Conservation (phyloP, 2,888 invertebrate species). For the Entomobrya multifasciata region DNA sequence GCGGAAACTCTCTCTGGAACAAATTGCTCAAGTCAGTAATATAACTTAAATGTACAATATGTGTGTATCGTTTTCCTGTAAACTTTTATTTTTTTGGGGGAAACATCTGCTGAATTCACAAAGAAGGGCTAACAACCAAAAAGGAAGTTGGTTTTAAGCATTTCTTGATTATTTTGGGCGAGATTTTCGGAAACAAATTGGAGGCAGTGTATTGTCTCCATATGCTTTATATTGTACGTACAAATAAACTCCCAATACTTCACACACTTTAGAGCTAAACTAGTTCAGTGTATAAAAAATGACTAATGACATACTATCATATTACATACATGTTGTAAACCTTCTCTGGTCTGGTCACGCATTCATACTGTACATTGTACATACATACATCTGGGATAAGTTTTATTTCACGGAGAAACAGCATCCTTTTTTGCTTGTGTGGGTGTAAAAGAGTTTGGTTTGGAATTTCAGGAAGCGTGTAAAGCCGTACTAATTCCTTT, state of each 20-base stretch:
- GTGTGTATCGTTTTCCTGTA: not conserved
- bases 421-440: not conserved
- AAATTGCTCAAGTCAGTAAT: not conserved
- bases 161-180: slow-evolving; percentile 4
- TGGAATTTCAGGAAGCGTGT: slow-evolving; percentile 56
- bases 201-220: too few relatives aligned
- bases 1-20: not conserved
- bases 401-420: slow-evolving; percentile 25
- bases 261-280: not conserved
- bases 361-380: too few relatives aligned
- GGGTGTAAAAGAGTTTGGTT: not conserved
- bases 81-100: not conserved
- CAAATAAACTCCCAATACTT: not conserved
- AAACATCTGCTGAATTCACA: slow-evolving; percentile 64
- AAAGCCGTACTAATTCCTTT: slow-evolving; percentile 58
- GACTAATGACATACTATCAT: slow-evolving; percentile 67
- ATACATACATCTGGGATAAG: too few relatives aligned
- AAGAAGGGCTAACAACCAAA: slow-evolving; percentile 23
- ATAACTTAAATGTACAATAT: not conserved
- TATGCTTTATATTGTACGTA: not conserved
- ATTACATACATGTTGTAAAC: slow-evolving; percentile 27
- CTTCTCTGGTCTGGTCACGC: too few relatives aligned
- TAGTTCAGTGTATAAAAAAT: slow-evolving; percentile 46
- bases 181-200: not conserved
- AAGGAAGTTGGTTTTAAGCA: not conserved